Conservation (phyloP, 2,888 invertebrate species). For the Fissipunctia ypsillon region DNA sequence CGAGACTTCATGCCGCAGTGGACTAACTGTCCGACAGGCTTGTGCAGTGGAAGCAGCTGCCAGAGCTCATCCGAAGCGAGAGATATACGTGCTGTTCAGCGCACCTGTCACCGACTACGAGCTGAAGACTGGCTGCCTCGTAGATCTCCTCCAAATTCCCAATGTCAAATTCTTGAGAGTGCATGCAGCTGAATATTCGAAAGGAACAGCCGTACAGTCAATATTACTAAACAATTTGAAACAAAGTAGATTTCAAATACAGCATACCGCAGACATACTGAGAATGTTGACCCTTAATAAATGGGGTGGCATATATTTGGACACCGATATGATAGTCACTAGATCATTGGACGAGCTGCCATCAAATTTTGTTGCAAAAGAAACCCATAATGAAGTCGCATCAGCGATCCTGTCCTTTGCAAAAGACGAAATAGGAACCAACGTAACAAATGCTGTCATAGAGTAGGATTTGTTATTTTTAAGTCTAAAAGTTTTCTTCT, state of each 20-base stretch:
- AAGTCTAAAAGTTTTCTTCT: background rate
- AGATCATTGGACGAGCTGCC: slow-evolving; percentile 88
- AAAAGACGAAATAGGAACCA: slow-evolving; percentile 55
- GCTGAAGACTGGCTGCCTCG: slow-evolving; percentile 41
- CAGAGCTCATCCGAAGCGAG: slow-evolving; percentile 89
- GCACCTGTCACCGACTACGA: slow-evolving; percentile 23
- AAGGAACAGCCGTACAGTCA: slow-evolving; percentile 41
- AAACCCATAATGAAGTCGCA: slow-evolving; percentile 83
- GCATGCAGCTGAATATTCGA: slow-evolving; percentile 74
- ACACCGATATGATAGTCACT: slow-evolving; percentile 92
- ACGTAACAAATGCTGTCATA: slow-evolving; percentile 24
- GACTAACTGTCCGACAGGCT: slow-evolving; percentile 91
- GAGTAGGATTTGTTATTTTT: slow-evolving; percentile 19
- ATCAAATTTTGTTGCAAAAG: slow-evolving; percentile 91
- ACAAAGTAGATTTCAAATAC: slow-evolving; percentile 29
- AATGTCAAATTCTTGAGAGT: slow-evolving; percentile 56
- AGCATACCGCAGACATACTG: slow-evolving; percentile 92
- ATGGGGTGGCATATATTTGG: slow-evolving; percentile 93
- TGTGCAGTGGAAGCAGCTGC: slow-evolving; percentile 93
- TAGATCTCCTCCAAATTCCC: slow-evolving; percentile 18
- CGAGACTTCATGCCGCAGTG: slow-evolving; percentile 91
- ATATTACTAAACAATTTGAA: slow-evolving; percentile 29
- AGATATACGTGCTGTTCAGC: slow-evolving; percentile 89
- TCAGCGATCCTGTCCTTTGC: slow-evolving; percentile 79
- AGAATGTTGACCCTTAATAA: slow-evolving; percentile 92